These are phyloP conservation scores for Leucania comma DNA, from an alignment of 2,888 invertebrate species.

Conservation along the genomic window DNA sequence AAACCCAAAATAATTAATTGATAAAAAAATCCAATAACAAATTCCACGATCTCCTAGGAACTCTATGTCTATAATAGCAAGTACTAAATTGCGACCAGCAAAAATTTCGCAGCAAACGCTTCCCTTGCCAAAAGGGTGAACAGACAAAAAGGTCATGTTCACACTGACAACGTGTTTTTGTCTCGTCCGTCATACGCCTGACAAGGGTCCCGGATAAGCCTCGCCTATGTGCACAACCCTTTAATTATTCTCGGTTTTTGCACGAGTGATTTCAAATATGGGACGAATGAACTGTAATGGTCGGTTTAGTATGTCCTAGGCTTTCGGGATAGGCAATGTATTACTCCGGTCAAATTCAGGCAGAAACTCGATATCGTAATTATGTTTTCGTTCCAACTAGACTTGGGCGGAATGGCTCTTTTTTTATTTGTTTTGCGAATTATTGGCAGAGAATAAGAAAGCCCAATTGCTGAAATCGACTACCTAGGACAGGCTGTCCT, in stretches of 20 bases:
- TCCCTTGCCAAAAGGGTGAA: constrained; percentile 68
- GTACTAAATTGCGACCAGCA: constrained; percentile 73
- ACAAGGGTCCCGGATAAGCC: constrained; percentile 75
- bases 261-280: constrained; percentile 73
- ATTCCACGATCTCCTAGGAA: constrained; percentile 56
- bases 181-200: constrained; percentile 76
- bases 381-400: constrained; percentile 10
- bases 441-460: neutral
- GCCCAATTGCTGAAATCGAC: too few species aligned
- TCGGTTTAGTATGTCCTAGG: constrained; percentile 47
- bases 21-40: constrained; percentile 47
- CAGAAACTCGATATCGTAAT: constrained; percentile 20
- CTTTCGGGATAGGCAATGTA: constrained; percentile 14
- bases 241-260: constrained; percentile 78
- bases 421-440: constrained; percentile 9
- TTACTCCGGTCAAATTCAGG: constrained; percentile 11
- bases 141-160: constrained; percentile 75
- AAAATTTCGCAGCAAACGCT: constrained; percentile 73
- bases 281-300: constrained; percentile 67
- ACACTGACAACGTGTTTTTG: constrained; percentile 75
- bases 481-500: too few species aligned
- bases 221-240: constrained; percentile 71
- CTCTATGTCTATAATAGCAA: constrained; percentile 61
- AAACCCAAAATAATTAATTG: constrained; percentile 17
- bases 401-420: neutral